Evolutionary conservation across 2,888 invertebrate species (phyloP).

Genomic region (Standfussiana lucernea): DNA sequence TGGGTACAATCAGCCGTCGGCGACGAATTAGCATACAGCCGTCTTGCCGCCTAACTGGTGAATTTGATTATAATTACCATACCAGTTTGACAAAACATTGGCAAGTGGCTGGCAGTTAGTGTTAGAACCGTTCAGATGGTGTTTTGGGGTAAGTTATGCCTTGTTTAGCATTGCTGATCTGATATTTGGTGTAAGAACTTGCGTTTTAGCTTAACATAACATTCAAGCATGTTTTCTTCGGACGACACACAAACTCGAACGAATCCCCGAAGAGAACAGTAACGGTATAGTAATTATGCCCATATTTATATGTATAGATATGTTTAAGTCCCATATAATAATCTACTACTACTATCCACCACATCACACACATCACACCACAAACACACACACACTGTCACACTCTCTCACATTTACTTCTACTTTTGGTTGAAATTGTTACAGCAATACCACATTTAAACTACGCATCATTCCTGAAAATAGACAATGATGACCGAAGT

Average conservation of each 20-base stretch:
- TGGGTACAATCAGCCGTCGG: conserved; percentile 56
- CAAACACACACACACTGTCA: too few species aligned
- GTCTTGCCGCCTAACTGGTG: conserved; percentile 54
- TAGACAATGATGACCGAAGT: too few species aligned
- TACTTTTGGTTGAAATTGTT: too few species aligned
- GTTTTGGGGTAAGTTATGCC: conserved; percentile 17
- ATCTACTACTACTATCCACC: too few species aligned
- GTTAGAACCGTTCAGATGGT: background rate
- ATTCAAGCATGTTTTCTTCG: background rate
- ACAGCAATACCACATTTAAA: too few species aligned
- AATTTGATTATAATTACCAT: conserved; percentile 77
- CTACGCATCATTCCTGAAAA: too few species aligned
- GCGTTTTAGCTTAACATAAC: background rate
- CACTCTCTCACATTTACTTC: too few species aligned
- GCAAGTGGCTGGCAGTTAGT: conserved; percentile 21
- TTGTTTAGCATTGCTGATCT: conserved; percentile 32
- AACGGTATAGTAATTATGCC: too few species aligned
- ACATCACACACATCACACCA: too few species aligned
- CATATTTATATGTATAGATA: too few species aligned
- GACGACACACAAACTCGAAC: background rate
- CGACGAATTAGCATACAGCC: conserved; percentile 72
- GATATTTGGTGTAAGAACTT: background rate
- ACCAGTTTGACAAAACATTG: conserved; percentile 61
- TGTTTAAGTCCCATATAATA: too few species aligned
- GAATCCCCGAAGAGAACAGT: background rate